A percentile compares a stretch with the other conserved stretches of the same genome.
These are phyloP conservation scores for Vimba vimba DNA, from an alignment of 2,113 vertebrate species.

Conservation along the genomic window DNA sequence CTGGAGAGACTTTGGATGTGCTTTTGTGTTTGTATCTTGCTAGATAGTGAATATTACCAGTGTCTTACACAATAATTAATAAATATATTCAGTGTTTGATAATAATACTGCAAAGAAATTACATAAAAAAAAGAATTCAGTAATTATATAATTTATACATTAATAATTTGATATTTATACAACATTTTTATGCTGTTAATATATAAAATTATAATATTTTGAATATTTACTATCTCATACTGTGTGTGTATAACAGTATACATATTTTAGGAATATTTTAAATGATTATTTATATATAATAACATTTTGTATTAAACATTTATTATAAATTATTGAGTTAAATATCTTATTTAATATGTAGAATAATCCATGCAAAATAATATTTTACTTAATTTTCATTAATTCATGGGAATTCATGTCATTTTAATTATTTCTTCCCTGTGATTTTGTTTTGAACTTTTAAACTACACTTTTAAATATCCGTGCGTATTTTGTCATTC, in stretches of 20 bases:
- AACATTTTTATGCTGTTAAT: neutral
- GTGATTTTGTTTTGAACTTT: neutral
- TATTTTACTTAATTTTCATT: neutral
- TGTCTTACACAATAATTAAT: neutral
- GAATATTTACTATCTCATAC: neutral
- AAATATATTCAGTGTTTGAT: neutral
- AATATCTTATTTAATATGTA: too few relatives aligned
- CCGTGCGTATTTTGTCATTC: neutral
- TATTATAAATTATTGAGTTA: too few relatives aligned
- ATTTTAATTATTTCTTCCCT: neutral
- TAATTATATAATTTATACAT: neutral
- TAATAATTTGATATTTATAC: neutral
- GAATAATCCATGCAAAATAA: too few relatives aligned
- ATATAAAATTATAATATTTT: neutral
- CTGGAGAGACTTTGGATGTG: neutral
- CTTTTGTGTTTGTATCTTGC: neutral
- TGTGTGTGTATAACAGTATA: too few relatives aligned
- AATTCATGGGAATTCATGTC: neutral
- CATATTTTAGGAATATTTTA: too few relatives aligned
- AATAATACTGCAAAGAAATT: neutral
- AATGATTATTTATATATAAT: too few relatives aligned
- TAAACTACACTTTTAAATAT: neutral
- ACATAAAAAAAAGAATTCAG: neutral
- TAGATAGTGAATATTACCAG: neutral
- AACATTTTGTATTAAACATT: too few relatives aligned